These are phyloP conservation scores for Perca schrenkii DNA, from an alignment of 2,113 vertebrate genomes.

Conservation along the genomic window DNA sequence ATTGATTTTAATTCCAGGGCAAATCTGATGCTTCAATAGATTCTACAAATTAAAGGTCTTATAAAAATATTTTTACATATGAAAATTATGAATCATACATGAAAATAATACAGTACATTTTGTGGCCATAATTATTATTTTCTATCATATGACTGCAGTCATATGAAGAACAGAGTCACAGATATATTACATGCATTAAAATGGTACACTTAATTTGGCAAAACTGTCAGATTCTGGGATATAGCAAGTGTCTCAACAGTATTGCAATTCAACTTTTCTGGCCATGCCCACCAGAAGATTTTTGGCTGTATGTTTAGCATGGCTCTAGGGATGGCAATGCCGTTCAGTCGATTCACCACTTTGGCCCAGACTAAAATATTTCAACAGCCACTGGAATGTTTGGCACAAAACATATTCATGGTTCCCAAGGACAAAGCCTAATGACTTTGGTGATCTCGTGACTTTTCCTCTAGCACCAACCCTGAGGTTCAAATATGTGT, in stretches of 20 bases:
- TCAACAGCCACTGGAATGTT: not conserved
- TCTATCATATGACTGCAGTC: not conserved
- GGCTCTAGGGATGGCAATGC: not conserved
- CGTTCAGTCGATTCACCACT: too few species aligned
- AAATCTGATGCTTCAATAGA: not conserved
- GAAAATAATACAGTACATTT: not conserved
- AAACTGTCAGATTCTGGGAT: not conserved
- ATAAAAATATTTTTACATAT: not conserved
- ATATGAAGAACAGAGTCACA: not conserved
- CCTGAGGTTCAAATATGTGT: not conserved
- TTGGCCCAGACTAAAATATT: not conserved
- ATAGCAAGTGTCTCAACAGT: not conserved
- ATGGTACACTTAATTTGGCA: not conserved
- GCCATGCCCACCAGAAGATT: not conserved
- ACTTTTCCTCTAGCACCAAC: too few species aligned
- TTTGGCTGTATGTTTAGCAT: not conserved
- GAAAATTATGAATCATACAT: not conserved
- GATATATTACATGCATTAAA: not conserved
- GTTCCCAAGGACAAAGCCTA: not conserved
- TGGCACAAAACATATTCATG: not conserved
- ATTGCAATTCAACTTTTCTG: not conserved
- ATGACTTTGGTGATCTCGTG: too few species aligned
- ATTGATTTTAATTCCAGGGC: slow-evolving; percentile 22
- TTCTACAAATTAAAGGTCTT: not conserved
- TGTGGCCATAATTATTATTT: not conserved